phyloP scores from a whole-genome alignment of 2,888 invertebrate genomes.

The Apamea monoglypha region DNA sequence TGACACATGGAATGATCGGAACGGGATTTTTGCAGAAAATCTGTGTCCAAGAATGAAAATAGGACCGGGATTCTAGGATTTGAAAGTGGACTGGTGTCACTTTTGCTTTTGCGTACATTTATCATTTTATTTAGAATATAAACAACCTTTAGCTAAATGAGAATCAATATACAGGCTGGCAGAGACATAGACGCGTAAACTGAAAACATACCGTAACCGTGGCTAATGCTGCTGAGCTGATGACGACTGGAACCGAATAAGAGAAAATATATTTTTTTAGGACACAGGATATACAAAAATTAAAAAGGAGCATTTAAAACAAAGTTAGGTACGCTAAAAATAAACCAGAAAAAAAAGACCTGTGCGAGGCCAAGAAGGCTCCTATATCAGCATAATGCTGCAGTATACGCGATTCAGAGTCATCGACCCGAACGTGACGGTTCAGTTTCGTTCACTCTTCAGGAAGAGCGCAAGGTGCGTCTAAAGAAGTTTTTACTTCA shows the following conservation, averaged over 20 bases:
- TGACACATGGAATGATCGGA: conserved; percentile 6
- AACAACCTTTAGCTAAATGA: not conserved
- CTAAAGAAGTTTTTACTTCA: not conserved
- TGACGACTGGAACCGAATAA: not conserved
- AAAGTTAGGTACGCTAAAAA: too few species aligned
- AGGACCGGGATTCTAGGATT: not conserved
- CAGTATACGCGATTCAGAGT: too few species aligned
- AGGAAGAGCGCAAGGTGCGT: too few species aligned
- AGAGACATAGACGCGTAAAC: not conserved
- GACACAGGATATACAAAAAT: too few species aligned
- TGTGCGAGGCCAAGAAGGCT: too few species aligned
- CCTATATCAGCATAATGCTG: too few species aligned
- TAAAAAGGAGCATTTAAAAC: too few species aligned
- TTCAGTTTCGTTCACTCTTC: not conserved
- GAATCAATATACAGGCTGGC: not conserved
- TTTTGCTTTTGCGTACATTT: not conserved
- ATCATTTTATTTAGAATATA: not conserved
- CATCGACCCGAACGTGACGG: not conserved
- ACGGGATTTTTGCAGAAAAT: not conserved
- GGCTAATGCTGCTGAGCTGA: not conserved
- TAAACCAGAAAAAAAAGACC: too few species aligned
- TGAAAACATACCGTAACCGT: not conserved
- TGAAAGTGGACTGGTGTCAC: too few species aligned
- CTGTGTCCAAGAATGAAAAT: not conserved
- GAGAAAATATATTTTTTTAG: too few species aligned